phyloP scores from a whole-genome alignment of 2,797 vertebrate genomes.

The Melopsittacus undulatus region DNA sequence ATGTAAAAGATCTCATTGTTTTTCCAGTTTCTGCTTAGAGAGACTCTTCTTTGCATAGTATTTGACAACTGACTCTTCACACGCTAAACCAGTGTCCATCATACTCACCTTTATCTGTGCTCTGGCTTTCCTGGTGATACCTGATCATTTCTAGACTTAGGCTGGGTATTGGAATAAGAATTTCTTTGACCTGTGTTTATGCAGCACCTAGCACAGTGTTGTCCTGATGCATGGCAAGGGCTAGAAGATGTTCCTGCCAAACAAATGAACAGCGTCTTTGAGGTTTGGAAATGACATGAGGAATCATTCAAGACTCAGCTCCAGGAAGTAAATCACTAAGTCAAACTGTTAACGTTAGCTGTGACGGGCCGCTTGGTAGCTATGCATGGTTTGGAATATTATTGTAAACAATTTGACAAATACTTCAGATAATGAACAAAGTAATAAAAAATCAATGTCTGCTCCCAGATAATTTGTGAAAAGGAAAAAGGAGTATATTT shows the following conservation, averaged over 20 bases:
- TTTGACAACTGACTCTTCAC: background rate
- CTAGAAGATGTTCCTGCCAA: constrained; percentile 7
- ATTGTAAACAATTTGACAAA: constrained; percentile 49
- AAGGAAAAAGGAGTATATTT: constrained; percentile 50
- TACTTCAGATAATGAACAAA: constrained; percentile 60
- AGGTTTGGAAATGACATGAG: constrained; percentile 39
- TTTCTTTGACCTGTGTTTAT: background rate
- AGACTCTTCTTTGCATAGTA: background rate
- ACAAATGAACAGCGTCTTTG: constrained; percentile 40
- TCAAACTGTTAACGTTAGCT: constrained; percentile 37
- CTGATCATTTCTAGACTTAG: background rate
- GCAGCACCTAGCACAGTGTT: constrained; percentile 1
- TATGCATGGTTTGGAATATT: constrained; percentile 25
- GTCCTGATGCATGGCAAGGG: background rate
- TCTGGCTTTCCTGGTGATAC: background rate
- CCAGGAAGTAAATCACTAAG: constrained; percentile 52
- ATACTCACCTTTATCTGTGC: background rate
- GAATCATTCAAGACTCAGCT: constrained; percentile 7
- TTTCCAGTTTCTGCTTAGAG: background rate
- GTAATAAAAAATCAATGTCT: constrained; percentile 61
- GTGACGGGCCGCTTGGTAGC: constrained; percentile 8
- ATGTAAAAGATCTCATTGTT: background rate
- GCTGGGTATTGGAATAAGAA: background rate
- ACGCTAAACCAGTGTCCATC: background rate
- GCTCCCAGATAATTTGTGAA: constrained; percentile 56